phyloP scores from a whole-genome alignment of 2,797 vertebrate genomes.

The Lateolabrax maculatus region DNA sequence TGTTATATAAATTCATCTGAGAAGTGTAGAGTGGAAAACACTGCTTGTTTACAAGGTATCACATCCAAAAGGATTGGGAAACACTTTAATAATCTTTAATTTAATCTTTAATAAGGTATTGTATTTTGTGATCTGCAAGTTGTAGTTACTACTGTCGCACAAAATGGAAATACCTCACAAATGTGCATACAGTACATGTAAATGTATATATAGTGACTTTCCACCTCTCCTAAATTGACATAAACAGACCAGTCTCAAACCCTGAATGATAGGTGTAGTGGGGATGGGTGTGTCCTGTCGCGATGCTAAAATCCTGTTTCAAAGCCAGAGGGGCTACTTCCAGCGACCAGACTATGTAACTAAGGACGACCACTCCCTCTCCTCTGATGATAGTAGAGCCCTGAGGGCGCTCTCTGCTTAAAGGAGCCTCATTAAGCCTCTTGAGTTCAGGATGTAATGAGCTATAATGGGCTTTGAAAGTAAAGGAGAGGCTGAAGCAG shows the following conservation, averaged over 20 bases:
- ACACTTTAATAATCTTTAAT: not conserved
- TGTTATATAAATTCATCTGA: not conserved
- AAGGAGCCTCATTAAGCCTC: conserved; percentile 49
- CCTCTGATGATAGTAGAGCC: conserved; percentile 43
- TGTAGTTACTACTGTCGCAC: too few species aligned
- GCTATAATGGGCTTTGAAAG: conserved; percentile 49
- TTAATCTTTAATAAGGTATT: not conserved
- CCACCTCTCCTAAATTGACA: not conserved
- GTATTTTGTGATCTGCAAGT: not conserved
- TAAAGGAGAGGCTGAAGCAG: conserved; percentile 33
- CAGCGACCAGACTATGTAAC: conserved; percentile 31
- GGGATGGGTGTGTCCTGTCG: conserved; percentile 14
- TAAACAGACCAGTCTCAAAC: not conserved
- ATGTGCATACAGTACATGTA: not conserved
- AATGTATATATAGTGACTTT: not conserved
- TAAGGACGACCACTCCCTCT: conserved; percentile 63
- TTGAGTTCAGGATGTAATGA: conserved; percentile 56
- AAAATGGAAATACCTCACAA: not conserved
- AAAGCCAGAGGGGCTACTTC: conserved; percentile 38
- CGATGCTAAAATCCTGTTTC: conserved; percentile 34
- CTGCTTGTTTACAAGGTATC: not conserved
- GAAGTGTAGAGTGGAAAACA: not conserved
- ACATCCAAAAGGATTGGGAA: not conserved
- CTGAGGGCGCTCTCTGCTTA: conserved; percentile 38
- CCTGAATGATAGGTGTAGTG: conserved; percentile 14